phyloP scores from a whole-genome alignment of 2,888 invertebrate genomes.

The Parnassius mnemosyne region DNA sequence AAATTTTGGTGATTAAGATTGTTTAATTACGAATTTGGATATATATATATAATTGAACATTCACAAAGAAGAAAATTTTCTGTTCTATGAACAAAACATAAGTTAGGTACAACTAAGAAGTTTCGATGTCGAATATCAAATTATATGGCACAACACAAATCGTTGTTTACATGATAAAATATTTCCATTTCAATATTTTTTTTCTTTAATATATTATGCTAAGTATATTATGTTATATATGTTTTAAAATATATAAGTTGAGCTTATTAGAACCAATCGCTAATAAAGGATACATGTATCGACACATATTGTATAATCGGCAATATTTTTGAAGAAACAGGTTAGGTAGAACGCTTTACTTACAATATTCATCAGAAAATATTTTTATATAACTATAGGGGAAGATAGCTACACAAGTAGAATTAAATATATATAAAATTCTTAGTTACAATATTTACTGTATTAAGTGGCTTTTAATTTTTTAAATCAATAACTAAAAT shows the following conservation, averaged over 20 bases:
- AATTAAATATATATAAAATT: constrained; percentile 20
- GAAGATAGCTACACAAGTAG: constrained; percentile 13
- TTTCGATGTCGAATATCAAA: constrained; percentile 23
- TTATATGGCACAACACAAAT: constrained; percentile 41
- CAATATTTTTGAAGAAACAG: constrained; percentile 1
- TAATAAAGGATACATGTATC: constrained; percentile 6
- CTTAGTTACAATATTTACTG: constrained; percentile 15
- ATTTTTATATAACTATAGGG: constrained; percentile 20
- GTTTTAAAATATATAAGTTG: constrained; percentile 20
- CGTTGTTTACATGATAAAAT: constrained; percentile 29
- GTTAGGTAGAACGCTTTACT: not conserved
- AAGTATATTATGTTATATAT: constrained; percentile 1
- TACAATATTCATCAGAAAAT: constrained; percentile 27
- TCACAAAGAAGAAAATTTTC: too few species aligned
- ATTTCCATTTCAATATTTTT: constrained; percentile 3
- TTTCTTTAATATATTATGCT: not conserved
- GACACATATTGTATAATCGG: constrained; percentile 5
- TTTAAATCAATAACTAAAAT: not conserved
- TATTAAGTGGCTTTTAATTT: constrained; percentile 10
- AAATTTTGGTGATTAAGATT: too few species aligned
- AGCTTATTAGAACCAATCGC: constrained; percentile 14
- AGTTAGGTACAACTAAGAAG: too few species aligned
- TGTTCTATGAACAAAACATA: too few species aligned
- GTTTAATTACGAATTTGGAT: too few species aligned
- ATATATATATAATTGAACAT: too few species aligned